These are phyloP conservation scores for Phyllopteryx taeniolatus DNA, from an alignment of 2,113 vertebrate species.

Conservation along the genomic window DNA sequence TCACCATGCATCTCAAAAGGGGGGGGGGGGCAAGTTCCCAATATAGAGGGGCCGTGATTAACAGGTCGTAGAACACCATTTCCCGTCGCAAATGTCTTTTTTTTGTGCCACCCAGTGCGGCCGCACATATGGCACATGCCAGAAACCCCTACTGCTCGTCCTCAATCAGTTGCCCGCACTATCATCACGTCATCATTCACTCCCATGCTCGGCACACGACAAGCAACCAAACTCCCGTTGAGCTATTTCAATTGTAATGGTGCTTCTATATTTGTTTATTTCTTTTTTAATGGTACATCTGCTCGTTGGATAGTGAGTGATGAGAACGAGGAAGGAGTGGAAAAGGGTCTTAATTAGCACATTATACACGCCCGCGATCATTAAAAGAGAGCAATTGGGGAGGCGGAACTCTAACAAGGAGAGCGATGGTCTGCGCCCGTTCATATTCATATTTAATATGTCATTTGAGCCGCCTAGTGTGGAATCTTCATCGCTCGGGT, in stretches of 20 bases:
- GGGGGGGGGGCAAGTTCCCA: not conserved
- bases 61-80: not conserved
- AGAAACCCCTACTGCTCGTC: not conserved
- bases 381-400: constrained; percentile 28
- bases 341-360: constrained; percentile 9
- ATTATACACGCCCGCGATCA: constrained; percentile 17
- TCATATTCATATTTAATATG: constrained; percentile 61
- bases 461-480: constrained; percentile 37
- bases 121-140: too few relatives aligned
- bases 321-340: constrained; percentile 43
- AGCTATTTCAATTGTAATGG: constrained; percentile 45
- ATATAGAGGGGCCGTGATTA: not conserved
- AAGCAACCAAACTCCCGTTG: constrained; percentile 31
- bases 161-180: not conserved
- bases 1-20: not conserved
- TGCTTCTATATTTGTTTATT: not conserved
- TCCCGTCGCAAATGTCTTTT: too few relatives aligned
- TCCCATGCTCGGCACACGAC: constrained; percentile 33
- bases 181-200: constrained; percentile 16
- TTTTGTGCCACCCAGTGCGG: not conserved
- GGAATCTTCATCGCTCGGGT: constrained; percentile 1
- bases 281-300: constrained; percentile 43
- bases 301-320: constrained; percentile 47
- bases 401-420: constrained; percentile 10
- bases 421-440: constrained; percentile 32